phyloP scores from a whole-genome alignment of 2,113 vertebrate genomes.

The Halcyon malimbica region DNA sequence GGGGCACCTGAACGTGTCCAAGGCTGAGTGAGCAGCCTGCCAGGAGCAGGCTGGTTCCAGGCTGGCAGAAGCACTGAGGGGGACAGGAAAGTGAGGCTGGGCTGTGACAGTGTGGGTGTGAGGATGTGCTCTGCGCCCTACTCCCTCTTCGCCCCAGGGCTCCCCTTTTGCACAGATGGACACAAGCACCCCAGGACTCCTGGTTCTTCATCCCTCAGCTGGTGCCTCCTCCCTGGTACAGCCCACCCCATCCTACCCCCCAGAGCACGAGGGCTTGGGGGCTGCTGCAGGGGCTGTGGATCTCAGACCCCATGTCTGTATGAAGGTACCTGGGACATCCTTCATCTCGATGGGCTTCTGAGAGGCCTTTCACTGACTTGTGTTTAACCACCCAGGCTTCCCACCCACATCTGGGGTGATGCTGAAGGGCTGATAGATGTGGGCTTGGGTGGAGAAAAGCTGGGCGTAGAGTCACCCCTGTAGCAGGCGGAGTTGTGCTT shows the following conservation, averaged over 20 bases:
- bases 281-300: accelerated
- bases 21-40: neutral
- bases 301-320: neutral
- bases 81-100: neutral
- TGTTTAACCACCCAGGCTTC: neutral
- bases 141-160: accelerated
- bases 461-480: neutral
- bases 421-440: neutral
- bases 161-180: neutral
- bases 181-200: neutral
- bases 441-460: neutral
- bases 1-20: neutral
- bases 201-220: neutral
- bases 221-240: neutral
- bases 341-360: neutral
- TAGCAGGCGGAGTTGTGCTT: neutral
- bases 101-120: neutral
- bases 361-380: no score
- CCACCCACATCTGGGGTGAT: no score
- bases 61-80: accelerated
- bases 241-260: neutral
- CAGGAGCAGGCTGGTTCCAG: neutral
- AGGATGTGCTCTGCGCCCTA: neutral
- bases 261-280: neutral
- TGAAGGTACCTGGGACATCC: neutral